Evolutionary conservation across 1,140 invertebrate species (phyloP).

Genomic region (Procambarus virginalis): DNA sequence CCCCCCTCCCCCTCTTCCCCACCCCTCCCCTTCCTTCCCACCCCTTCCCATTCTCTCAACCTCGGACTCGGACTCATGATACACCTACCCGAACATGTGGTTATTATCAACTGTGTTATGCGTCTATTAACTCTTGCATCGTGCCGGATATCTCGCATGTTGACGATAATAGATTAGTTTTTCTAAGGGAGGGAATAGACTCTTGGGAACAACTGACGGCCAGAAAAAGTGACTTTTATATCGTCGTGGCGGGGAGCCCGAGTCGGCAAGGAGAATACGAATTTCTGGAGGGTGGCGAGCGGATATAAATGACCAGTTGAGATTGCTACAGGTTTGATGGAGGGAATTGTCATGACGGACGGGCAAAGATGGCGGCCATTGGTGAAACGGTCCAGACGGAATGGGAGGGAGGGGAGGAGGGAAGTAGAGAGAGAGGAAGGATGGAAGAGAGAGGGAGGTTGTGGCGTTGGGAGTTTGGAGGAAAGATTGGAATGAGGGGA

Average conservation of each 20-base stretch:
- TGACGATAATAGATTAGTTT: no score
- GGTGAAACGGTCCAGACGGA: neutral
- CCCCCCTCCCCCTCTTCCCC: no score
- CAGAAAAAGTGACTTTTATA: neutral
- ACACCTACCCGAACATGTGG: no score
- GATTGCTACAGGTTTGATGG: neutral
- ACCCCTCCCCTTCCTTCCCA: no score
- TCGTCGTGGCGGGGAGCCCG: neutral
- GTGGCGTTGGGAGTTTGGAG: neutral
- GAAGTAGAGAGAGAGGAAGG: neutral
- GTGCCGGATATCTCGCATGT: no score
- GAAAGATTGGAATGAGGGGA: neutral
- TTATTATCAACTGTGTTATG: no score
- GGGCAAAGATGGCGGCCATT: slow-evolving; percentile 3
- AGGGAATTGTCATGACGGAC: neutral
- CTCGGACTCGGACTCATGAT: no score
- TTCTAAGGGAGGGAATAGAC: no score
- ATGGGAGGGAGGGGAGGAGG: no score
- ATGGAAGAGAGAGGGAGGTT: neutral
- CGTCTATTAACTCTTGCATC: no score
- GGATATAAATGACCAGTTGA: slow-evolving; percentile 1
- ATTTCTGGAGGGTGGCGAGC: neutral
- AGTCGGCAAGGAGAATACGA: neutral
- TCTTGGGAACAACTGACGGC: neutral
- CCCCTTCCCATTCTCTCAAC: no score